phyloP scores from a whole-genome alignment of 2,797 vertebrate genomes.

The Poeciliopsis presidionis region DNA sequence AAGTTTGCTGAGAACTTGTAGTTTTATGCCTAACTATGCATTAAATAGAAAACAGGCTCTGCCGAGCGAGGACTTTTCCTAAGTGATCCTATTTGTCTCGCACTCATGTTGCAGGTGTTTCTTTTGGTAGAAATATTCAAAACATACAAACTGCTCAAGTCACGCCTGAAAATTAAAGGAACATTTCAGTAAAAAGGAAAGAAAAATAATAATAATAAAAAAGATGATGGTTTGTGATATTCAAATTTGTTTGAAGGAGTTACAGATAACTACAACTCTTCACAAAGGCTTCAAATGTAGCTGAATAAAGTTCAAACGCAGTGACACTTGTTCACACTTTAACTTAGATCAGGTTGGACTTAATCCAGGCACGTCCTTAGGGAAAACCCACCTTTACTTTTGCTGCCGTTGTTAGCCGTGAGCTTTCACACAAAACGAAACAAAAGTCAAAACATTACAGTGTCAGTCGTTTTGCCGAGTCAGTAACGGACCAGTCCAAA shows the following conservation, averaged over 20 bases:
- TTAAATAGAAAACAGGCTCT: neutral
- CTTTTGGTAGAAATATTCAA: neutral
- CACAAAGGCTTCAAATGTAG: neutral
- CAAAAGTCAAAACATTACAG: too few relatives aligned
- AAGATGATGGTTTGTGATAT: neutral
- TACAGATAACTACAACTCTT: neutral
- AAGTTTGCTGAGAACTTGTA: neutral
- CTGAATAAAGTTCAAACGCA: neutral
- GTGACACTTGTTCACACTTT: neutral
- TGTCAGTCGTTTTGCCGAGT: neutral
- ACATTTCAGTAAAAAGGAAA: neutral
- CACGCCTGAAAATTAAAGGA: neutral
- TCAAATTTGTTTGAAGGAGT: neutral
- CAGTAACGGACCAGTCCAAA: neutral
- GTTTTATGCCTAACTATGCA: conserved; percentile 10
- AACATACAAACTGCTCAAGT: neutral
- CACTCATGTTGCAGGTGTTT: neutral
- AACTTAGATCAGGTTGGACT: neutral
- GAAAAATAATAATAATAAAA: too few relatives aligned
- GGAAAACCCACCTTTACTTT: neutral
- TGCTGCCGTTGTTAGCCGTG: neutral
- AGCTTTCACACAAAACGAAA: neutral
- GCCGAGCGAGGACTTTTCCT: neutral
- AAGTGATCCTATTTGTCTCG: conserved; percentile 2
- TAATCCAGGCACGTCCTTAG: neutral